Evolutionary conservation across 2,113 vertebrate genomes (phyloP), one percentile per base, ranked within the genome.

Genomic region (Notiomystis cincta): DNA sequence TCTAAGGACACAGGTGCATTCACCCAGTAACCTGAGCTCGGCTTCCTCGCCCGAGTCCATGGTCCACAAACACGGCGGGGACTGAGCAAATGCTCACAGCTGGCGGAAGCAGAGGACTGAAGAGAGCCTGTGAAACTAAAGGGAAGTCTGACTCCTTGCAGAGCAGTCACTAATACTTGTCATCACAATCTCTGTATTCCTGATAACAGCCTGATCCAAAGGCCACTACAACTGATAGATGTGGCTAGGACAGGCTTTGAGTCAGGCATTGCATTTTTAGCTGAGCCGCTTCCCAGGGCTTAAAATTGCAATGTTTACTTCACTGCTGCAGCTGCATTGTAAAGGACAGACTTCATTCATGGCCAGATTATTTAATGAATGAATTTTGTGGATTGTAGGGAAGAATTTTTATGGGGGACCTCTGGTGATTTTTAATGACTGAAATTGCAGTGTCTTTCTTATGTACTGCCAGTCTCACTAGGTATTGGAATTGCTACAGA

Each of bases 1-100:
- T 94, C 47, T 81, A 33, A 92, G 79, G 90, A 94, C 79, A 90
- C n/a, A 33, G 53, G 50, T 67, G 54, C 73, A 33, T 38, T 91
- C 91, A 93, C 80, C 42, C 53, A n/a, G 65, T 92, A 84, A 92
- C 77, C 92, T 2, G 3, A 50, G 37, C 79, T 73, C 8, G 2
- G 48, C 56, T 76, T 91, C 61, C 82, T 82, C 11, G 20, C 66
- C 14, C 18, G 48, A 82, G 51, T 81, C 87, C 45, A 23, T 30
- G 82, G 82, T 53, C 69, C 48, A 60, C 3, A 4, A 75, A 69
- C 73, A 45, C 54, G 79, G 25, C 69, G 27, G 60, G n/a, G 42
- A 54, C 70, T 90, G 48, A 20, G 62, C 56, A 86, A 90, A 92
- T 12, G 90, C 72, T 33, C 51, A 25, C 72, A 83, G 62, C 57